phyloP scores from a whole-genome alignment of 2,113 vertebrate genomes.

The Mastomys coucha region DNA sequence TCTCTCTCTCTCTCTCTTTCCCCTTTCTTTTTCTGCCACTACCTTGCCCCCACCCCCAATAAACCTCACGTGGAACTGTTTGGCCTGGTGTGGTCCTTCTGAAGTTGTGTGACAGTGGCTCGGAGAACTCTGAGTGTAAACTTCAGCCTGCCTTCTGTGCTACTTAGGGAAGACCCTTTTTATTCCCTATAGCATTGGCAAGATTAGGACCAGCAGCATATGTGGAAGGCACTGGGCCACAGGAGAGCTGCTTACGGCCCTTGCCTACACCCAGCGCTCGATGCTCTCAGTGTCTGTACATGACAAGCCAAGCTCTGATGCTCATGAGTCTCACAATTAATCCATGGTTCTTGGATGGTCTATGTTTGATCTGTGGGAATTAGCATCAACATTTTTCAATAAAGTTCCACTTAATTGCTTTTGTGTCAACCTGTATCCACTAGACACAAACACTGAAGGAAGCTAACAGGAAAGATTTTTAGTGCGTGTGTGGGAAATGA shows the following conservation, averaged over 20 bases:
- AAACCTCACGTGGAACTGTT: too few species aligned
- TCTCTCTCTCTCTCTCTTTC: too few species aligned
- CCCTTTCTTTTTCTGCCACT: too few species aligned
- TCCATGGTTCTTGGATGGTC: conserved; percentile 52
- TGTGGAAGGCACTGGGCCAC: background rate
- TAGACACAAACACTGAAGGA: conserved; percentile 40
- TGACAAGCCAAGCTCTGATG: background rate
- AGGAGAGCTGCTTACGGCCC: background rate
- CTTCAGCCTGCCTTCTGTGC: background rate
- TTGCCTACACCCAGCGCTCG: background rate
- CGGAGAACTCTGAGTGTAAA: background rate
- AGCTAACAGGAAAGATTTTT: conserved; percentile 39
- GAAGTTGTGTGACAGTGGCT: too few species aligned
- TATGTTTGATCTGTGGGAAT: background rate
- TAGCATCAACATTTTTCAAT: conserved; percentile 47
- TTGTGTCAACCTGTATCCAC: conserved; percentile 20
- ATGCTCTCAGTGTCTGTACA: background rate
- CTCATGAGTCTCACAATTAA: background rate
- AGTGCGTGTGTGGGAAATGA: background rate
- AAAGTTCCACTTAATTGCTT: conserved; percentile 52
- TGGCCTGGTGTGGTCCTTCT: too few species aligned
- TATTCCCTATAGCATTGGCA: background rate
- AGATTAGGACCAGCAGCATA: background rate
- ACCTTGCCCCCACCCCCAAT: too few species aligned
- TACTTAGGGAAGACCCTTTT: background rate